These are phyloP conservation scores for Apostichopus japonicus DNA, from an alignment of 35 echinoderm and acorn worm species.

Conservation along the genomic window DNA sequence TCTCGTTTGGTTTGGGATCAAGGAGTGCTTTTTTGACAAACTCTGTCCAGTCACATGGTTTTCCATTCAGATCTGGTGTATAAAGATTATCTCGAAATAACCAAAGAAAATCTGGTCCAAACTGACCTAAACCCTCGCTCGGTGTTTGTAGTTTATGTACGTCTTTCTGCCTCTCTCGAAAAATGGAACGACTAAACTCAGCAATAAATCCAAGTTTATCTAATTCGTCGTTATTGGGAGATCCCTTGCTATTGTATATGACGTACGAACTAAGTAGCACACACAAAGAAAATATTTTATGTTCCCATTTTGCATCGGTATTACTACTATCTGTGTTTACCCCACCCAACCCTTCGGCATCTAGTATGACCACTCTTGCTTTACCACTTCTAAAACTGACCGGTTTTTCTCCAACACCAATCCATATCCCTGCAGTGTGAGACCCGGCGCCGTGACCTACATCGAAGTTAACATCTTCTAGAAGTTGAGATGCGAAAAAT, in stretches of 20 bases:
- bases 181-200: slow-evolving; percentile 4
- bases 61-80: neutral
- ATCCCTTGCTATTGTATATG: neutral
- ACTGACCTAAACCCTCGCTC: neutral
- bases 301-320: neutral
- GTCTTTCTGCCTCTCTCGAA: neutral
- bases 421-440: slow-evolving; percentile 16
- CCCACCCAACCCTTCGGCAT: slow-evolving; percentile 1
- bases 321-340: neutral
- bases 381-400: neutral
- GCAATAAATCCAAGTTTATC: slow-evolving; percentile 45
- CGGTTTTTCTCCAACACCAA: neutral
- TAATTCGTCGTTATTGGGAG: neutral
- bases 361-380: neutral
- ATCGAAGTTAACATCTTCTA: neutral
- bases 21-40: neutral
- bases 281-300: slow-evolving; percentile 30
- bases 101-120: neutral
- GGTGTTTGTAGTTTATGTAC: neutral
- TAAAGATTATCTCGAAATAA: neutral
- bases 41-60: neutral
- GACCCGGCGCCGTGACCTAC: neutral
- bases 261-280: neutral
- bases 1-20: neutral
- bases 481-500: neutral